Percentiles rank a stretch among this genome's conserved stretches.
phyloP scores from a whole-genome alignment of 2,888 invertebrate species.

The Ormyrus nitidulus region DNA sequence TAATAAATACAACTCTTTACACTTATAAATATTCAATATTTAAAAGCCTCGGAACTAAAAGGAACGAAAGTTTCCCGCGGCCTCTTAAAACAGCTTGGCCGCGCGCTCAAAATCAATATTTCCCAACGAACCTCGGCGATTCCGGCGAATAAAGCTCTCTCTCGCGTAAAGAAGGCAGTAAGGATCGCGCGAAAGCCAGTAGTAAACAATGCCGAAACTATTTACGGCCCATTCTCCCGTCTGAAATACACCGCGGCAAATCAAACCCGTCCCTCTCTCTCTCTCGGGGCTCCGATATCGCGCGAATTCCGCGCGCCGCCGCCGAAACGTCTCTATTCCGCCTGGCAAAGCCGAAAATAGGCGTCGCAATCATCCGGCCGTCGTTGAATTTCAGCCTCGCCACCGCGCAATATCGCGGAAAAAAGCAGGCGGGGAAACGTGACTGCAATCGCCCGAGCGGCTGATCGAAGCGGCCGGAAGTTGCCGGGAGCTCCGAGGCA shows the following conservation, averaged over 20 bases:
- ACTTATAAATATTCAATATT: too few species aligned
- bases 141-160: neutral
- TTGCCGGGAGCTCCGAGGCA: too few species aligned
- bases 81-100: neutral
- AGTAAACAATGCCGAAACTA: slow-evolving; percentile 37
- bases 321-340: slow-evolving; percentile 47
- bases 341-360: neutral
- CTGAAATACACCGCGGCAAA: neutral
- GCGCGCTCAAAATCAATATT: slow-evolving; percentile 15
- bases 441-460: too few species aligned
- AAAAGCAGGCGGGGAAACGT: too few species aligned
- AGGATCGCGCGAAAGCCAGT: neutral
- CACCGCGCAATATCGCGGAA: too few species aligned
- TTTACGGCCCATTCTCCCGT: slow-evolving; percentile 34
- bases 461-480: too few species aligned
- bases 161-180: neutral
- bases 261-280: too few species aligned
- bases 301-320: slow-evolving; percentile 24
- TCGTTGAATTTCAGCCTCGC: too few species aligned
- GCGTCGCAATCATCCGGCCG: too few species aligned
- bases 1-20: too few species aligned
- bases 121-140: neutral
- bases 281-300: too few species aligned
- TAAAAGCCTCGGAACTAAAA: too few species aligned
- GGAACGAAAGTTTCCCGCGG: neutral